Percentiles rank a stretch among this genome's conserved stretches.
phyloP scores from a whole-genome alignment of 2,113 vertebrate genomes.

The Hymenochirus boettgeri region DNA sequence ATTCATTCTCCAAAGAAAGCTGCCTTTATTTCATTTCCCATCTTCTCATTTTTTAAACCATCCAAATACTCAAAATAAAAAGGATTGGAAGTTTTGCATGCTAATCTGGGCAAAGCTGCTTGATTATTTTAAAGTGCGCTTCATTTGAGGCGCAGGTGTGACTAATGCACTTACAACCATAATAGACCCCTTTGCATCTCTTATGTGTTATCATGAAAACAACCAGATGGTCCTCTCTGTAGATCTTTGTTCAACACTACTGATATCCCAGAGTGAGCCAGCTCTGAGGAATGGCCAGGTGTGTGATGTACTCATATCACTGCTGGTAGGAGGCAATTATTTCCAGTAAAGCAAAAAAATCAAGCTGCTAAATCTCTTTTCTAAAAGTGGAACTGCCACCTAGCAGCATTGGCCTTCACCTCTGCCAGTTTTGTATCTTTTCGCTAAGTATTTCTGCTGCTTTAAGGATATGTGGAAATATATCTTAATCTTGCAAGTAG shows the following conservation, averaged over 20 bases:
- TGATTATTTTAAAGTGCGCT: slow-evolving; percentile 44
- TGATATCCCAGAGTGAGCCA: slow-evolving; percentile 34
- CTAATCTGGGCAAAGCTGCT: slow-evolving; percentile 41
- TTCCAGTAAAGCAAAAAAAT: slow-evolving; percentile 38
- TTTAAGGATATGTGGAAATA: background rate
- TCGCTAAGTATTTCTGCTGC: slow-evolving; percentile 15
- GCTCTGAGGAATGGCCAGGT: slow-evolving; percentile 39
- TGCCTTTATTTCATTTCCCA: slow-evolving; percentile 12
- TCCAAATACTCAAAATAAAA: slow-evolving; percentile 38
- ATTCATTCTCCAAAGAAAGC: slow-evolving; percentile 4
- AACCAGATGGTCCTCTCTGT: slow-evolving; percentile 41
- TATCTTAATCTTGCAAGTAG: too few relatives aligned
- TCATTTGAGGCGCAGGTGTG: slow-evolving; percentile 41
- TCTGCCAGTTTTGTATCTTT: slow-evolving; percentile 19
- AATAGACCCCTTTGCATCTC: slow-evolving; percentile 44
- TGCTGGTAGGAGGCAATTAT: slow-evolving; percentile 41
- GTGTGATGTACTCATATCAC: slow-evolving; percentile 41
- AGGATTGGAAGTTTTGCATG: slow-evolving; percentile 34
- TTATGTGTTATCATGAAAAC: slow-evolving; percentile 43
- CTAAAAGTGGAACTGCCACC: slow-evolving; percentile 43
- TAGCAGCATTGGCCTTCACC: slow-evolving; percentile 32
- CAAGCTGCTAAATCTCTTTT: slow-evolving; percentile 42
- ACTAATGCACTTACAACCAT: slow-evolving; percentile 40
- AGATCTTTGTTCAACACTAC: slow-evolving; percentile 40
- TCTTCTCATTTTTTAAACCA: slow-evolving; percentile 30